Conservation (phyloP, 2,888 invertebrate species). For the Heliothis peltigera region DNA sequence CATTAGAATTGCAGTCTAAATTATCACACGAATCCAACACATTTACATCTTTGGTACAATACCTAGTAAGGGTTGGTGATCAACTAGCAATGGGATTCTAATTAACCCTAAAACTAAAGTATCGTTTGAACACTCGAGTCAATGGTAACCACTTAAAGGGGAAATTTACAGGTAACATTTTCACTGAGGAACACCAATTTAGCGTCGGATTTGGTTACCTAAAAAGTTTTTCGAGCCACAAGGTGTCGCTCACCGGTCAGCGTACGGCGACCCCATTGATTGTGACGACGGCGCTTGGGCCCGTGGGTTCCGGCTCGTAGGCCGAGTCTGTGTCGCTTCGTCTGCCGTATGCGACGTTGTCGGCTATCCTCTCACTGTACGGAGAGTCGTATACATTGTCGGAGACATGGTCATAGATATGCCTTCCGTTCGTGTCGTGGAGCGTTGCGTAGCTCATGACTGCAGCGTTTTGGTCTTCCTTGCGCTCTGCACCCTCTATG, state of each 20-base stretch:
- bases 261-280: constrained; percentile 97
- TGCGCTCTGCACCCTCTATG: constrained; percentile 95
- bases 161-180: constrained; percentile 61
- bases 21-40: constrained; percentile 80
- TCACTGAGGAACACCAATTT: constrained; percentile 65
- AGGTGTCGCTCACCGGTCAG: constrained; percentile 77
- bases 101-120: constrained; percentile 63
- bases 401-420: constrained; percentile 88
- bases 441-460: constrained; percentile 97
- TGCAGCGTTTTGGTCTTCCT: constrained; percentile 96
- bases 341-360: constrained; percentile 84
- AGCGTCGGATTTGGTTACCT: constrained; percentile 64
- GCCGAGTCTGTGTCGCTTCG: constrained; percentile 86
- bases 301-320: constrained; percentile 92
- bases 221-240: constrained; percentile 55
- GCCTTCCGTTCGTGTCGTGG: constrained; percentile 91
- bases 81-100: constrained; percentile 52
- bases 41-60: constrained; percentile 89
- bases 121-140: constrained; percentile 75
- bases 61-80: constrained; percentile 85
- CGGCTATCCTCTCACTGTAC: constrained; percentile 90
- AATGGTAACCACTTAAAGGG: constrained; percentile 61
- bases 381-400: constrained; percentile 94
- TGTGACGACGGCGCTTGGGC: constrained; percentile 92
- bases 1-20: constrained; percentile 65